Percentiles rank a stretch among this genome's conserved stretches.
These are phyloP conservation scores for Platyscapa corneri DNA, from an alignment of 1,140 invertebrate genomes.

Conservation along the genomic window DNA sequence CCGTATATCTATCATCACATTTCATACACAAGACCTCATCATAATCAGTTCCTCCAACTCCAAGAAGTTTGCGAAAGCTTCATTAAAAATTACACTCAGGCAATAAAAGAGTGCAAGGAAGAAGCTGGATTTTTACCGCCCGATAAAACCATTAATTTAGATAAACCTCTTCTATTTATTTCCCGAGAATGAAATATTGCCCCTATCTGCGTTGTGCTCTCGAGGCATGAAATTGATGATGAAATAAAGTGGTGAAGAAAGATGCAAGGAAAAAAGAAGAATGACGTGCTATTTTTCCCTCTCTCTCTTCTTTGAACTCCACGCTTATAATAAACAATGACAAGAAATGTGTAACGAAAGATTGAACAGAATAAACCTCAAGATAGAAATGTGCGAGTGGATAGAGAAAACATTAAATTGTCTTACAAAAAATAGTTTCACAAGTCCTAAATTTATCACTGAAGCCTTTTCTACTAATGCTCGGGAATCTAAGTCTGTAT, in stretches of 20 bases:
- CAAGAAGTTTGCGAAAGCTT: not conserved
- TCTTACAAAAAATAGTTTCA: too few species aligned
- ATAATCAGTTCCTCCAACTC: constrained; percentile 24
- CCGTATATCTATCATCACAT: not conserved
- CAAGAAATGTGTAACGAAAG: constrained; percentile 32
- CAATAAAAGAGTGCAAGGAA: constrained; percentile 23
- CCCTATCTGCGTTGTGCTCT: constrained; percentile 18
- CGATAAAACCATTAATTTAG: constrained; percentile 51
- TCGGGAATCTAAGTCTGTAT: too few species aligned
- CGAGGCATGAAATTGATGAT: constrained; percentile 48
- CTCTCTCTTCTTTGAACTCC: not conserved
- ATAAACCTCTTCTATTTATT: constrained; percentile 52
- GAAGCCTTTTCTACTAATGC: too few species aligned
- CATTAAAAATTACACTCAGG: constrained; percentile 42
- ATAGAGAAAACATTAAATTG: constrained; percentile 1
- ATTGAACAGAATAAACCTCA: constrained; percentile 18
- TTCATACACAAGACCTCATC: not conserved
- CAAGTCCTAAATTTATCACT: too few species aligned
- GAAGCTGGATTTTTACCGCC: constrained; percentile 32
- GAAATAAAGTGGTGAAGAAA: constrained; percentile 49
- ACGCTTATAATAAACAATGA: constrained; percentile 16
- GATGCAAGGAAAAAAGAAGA: constrained; percentile 46
- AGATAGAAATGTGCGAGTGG: constrained; percentile 39
- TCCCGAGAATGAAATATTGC: constrained; percentile 48
- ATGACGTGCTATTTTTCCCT: not conserved